Conservation (phyloP, 30 jellyfish, hydroid and myxozoan species). For the Hydra vulgaris region DNA sequence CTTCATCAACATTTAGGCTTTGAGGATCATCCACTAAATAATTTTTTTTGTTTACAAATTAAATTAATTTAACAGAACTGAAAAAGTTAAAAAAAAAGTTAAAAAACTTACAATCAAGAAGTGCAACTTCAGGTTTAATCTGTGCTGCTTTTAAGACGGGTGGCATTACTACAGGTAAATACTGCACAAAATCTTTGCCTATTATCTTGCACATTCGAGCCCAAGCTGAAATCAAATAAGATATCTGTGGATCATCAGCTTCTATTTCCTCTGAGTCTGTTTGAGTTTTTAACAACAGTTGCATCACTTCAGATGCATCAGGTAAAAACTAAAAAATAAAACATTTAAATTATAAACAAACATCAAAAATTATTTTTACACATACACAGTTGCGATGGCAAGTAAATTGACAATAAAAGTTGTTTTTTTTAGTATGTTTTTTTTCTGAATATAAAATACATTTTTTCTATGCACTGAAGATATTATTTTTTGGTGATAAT, state of each 20-base stretch:
- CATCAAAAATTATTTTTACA: background rate
- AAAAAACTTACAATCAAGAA: constrained; percentile 55
- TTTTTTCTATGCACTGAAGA: no score
- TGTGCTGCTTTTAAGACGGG: constrained; percentile 98
- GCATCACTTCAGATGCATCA: constrained; percentile 99
- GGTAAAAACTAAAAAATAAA: constrained; percentile 72
- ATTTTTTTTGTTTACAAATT: background rate
- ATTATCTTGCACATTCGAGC: constrained; percentile 97
- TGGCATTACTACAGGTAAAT: constrained; percentile 99
- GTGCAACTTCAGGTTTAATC: constrained; percentile 97
- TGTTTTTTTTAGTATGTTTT: no score
- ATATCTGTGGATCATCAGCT: constrained; percentile 90
- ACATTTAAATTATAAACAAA: background rate
- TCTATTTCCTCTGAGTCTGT: constrained; percentile 83
- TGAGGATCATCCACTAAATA: constrained; percentile 82
- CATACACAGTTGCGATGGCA: no score
- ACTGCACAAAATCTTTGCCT: constrained; percentile 96
- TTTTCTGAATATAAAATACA: no score
- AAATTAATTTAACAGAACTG: background rate
- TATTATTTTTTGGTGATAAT: no score
- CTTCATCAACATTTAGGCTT: constrained; percentile 61
- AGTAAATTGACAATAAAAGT: no score
- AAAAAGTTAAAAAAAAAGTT: background rate
- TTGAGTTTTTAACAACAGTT: constrained; percentile 80
- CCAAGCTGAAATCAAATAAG: constrained; percentile 98